phyloP scores from a whole-genome alignment of 1,140 invertebrate genomes.

The Magallana gigas region DNA sequence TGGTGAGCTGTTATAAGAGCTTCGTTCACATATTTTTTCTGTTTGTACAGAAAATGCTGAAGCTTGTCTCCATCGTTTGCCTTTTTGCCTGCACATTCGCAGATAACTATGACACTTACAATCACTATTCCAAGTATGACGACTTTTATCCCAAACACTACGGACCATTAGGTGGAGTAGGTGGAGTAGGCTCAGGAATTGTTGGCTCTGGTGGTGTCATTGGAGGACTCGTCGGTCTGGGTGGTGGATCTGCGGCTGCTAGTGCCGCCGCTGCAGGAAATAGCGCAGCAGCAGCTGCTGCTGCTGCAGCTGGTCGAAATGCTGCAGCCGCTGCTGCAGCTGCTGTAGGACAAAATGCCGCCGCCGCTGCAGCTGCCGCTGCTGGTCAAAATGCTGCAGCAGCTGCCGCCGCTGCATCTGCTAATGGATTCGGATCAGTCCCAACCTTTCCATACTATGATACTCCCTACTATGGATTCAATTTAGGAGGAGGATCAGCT shows the following conservation, averaged over 20 bases:
- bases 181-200: background rate
- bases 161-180: background rate
- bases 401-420: too few relatives aligned
- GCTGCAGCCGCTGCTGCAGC: background rate
- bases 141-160: background rate
- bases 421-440: background rate
- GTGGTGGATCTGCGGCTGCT: background rate
- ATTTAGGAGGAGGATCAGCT: background rate
- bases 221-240: background rate
- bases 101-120: background rate
- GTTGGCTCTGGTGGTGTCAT: background rate
- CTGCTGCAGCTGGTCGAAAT: background rate
- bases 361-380: background rate
- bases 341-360: background rate
- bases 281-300: background rate
- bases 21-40: background rate
- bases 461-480: background rate
- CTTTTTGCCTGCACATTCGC: background rate
- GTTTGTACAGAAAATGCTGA: background rate
- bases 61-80: background rate
- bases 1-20: too few relatives aligned
- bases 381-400: background rate
- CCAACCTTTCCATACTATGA: background rate
- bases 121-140: background rate
- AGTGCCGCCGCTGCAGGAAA: slow-evolving; percentile 4